Evolutionary conservation across 1,140 invertebrate genomes (phyloP).

Genomic region (Muscidifurax raptorellus): DNA sequence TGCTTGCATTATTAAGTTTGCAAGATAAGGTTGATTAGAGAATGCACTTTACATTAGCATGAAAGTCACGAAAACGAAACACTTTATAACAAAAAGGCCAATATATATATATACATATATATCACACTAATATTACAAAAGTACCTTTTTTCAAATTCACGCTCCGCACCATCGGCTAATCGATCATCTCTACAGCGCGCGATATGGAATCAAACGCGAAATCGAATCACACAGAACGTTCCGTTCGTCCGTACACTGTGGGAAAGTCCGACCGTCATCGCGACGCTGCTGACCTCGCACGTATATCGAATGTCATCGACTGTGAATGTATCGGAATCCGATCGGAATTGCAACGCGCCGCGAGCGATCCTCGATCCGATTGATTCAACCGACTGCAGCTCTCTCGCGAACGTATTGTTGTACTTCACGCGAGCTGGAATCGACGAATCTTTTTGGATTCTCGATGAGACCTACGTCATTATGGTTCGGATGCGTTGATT

Average conservation of each 20-base stretch:
- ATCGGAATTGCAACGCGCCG: neutral
- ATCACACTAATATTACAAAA: no score
- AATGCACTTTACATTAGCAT: neutral
- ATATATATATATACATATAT: no score
- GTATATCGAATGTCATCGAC: conserved; percentile 33
- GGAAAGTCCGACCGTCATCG: conserved; percentile 1
- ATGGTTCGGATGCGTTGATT: neutral
- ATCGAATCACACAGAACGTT: conserved; percentile 13
- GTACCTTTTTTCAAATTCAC: no score
- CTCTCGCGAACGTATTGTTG: conserved; percentile 5
- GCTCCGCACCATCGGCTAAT: no score
- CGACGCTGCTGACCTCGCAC: neutral
- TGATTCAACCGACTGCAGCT: conserved; percentile 4
- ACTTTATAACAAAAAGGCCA: no score
- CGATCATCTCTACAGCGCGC: neutral
- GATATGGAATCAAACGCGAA: neutral
- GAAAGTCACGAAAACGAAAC: neutral
- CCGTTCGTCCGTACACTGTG: neutral
- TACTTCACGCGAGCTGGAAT: neutral
- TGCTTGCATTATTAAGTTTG: neutral
- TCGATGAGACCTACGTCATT: neutral
- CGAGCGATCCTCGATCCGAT: conserved; percentile 1
- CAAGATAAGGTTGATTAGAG: neutral
- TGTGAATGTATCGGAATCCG: conserved; percentile 35
- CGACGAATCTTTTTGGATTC: neutral